Conservation (phyloP, 2,888 invertebrate species). For the Sericinus montela region DNA sequence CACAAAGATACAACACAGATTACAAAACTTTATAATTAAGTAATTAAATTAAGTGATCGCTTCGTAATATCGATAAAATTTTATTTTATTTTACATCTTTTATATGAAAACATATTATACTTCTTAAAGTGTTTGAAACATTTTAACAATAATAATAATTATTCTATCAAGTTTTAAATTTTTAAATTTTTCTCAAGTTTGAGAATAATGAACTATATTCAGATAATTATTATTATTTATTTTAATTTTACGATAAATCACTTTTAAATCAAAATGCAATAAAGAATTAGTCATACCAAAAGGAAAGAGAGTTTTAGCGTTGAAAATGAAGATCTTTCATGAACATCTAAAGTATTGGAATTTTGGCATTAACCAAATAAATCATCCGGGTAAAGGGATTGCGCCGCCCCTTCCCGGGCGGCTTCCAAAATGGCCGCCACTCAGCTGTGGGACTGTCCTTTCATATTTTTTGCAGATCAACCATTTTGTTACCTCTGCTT, state of each 20-base stretch:
- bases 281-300: no score
- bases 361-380: slow-evolving; percentile 49
- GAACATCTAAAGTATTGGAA: slow-evolving; percentile 1
- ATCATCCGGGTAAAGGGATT: slow-evolving; percentile 51
- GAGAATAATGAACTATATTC: no score
- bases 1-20: neutral
- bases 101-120: no score
- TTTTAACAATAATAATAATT: no score
- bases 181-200: no score
- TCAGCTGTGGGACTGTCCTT: slow-evolving; percentile 51
- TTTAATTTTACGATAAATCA: no score
- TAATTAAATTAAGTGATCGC: neutral
- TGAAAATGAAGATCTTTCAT: no score
- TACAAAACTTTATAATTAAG: slow-evolving; percentile 7
- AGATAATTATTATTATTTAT: no score
- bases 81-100: neutral
- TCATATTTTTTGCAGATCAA: slow-evolving; percentile 49
- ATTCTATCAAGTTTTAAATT: no score
- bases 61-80: neutral
- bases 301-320: no score
- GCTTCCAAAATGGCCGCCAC: slow-evolving; percentile 64
- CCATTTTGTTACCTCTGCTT: slow-evolving; percentile 43
- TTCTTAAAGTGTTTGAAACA: no score
- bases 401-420: slow-evolving; percentile 51
- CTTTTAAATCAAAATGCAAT: no score